A percentile compares a stretch with the other conserved stretches of the same genome.
phyloP scores from a whole-genome alignment of 2,797 vertebrate genomes.

The Limnodromus scolopaceus region DNA sequence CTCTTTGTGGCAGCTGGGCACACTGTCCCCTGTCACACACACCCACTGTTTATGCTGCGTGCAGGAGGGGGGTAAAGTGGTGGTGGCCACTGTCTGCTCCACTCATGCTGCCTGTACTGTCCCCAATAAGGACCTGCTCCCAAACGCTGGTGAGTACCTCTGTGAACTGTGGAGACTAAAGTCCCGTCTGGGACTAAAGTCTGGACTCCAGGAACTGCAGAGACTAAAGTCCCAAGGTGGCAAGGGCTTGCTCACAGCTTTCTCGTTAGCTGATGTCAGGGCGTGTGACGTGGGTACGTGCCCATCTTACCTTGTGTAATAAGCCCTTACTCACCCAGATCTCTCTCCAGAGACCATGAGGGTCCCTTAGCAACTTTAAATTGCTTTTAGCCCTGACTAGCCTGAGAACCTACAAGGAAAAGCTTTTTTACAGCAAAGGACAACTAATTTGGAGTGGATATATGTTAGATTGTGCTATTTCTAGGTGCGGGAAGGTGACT shows the following conservation, averaged over 20 bases:
- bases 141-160: neutral
- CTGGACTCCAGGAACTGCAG: neutral
- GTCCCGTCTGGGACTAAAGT: neutral
- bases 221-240: neutral
- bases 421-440: neutral
- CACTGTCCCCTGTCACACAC: neutral
- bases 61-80: neutral
- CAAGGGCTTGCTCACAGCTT: neutral
- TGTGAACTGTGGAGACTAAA: neutral
- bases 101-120: neutral
- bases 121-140: neutral
- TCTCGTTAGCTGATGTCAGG: neutral
- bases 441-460: neutral
- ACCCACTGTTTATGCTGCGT: rapidly evolving
- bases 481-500: neutral
- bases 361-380: neutral
- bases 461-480: neutral
- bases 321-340: neutral
- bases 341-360: neutral
- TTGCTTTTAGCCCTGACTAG: neutral
- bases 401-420: neutral
- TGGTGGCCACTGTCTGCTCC: neutral
- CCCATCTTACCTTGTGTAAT: neutral
- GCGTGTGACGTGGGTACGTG: rapidly evolving
- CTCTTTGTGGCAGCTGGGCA: neutral